Conservation (phyloP, 2,797 vertebrate species). For the Falco concolor region DNA sequence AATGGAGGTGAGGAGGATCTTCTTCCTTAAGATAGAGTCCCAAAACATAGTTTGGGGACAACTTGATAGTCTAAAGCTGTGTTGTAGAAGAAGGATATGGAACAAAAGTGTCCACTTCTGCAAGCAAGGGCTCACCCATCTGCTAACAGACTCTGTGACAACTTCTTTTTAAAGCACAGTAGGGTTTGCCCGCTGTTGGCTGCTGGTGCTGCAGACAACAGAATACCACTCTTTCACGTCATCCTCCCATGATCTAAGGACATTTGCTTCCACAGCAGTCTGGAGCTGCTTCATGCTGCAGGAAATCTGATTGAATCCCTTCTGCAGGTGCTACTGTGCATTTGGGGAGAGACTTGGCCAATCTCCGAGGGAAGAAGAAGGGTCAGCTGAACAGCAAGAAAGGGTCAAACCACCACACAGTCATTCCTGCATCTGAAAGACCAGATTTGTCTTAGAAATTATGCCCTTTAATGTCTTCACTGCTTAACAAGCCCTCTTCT, state of each 20-base stretch:
- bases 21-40: background rate
- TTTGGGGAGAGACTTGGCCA: background rate
- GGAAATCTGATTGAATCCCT: background rate
- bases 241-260: background rate
- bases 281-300: background rate
- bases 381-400: background rate
- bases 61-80: background rate
- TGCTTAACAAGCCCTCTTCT: background rate
- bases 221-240: background rate
- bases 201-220: background rate
- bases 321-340: background rate
- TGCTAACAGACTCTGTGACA: background rate
- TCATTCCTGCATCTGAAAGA: background rate
- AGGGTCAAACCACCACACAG: background rate
- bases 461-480: background rate
- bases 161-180: background rate
- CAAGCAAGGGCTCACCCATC: background rate
- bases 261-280: background rate
- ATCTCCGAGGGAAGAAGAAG: background rate
- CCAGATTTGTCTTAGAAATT: background rate
- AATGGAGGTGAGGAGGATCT: background rate
- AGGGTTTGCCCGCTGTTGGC: background rate
- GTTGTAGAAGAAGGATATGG: background rate
- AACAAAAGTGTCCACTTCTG: background rate
- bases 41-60: background rate